Conservation (phyloP, 2,113 vertebrate species). For the Seriola quinqueradiata region DNA sequence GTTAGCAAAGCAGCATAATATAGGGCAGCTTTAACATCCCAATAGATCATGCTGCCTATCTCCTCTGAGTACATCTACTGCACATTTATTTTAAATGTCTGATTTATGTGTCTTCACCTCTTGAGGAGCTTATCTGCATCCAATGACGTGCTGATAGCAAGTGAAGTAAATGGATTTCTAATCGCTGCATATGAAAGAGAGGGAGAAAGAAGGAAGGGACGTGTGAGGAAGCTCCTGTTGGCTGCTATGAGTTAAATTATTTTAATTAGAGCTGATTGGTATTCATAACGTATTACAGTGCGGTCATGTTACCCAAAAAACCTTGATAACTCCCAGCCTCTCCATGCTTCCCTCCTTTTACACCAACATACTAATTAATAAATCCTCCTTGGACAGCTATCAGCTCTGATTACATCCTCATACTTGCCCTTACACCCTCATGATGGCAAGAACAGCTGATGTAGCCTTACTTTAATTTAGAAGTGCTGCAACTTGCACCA, state of each 20-base stretch:
- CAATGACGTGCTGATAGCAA: conserved; percentile 14
- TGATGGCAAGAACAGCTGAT: conserved; percentile 34
- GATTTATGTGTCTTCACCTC: conserved; percentile 68
- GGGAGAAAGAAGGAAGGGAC: not conserved
- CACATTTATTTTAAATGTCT: conserved; percentile 59
- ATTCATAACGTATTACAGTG: conserved; percentile 50
- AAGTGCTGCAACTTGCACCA: conserved; percentile 9
- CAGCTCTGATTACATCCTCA: conserved; percentile 52
- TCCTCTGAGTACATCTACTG: conserved; percentile 42
- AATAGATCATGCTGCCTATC: conserved; percentile 68
- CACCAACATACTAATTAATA: conserved; percentile 60
- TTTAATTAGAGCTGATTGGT: conserved; percentile 60
- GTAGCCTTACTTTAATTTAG: conserved; percentile 32
- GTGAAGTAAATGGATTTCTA: conserved; percentile 39
- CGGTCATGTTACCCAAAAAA: conserved; percentile 46
- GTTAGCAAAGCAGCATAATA: conserved; percentile 29
- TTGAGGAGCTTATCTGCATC: conserved; percentile 60
- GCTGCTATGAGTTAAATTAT: conserved; percentile 35
- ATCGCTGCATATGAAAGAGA: conserved; percentile 28
- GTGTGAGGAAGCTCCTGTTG: conserved; percentile 18
- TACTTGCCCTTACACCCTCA: conserved; percentile 37
- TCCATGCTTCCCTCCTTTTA: conserved; percentile 30
- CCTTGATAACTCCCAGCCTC: conserved; percentile 40
- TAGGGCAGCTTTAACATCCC: conserved; percentile 42
- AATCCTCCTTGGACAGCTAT: conserved; percentile 55